Conservation (phyloP, 2,113 vertebrate species). For the Campylomormyrus tamandua region DNA sequence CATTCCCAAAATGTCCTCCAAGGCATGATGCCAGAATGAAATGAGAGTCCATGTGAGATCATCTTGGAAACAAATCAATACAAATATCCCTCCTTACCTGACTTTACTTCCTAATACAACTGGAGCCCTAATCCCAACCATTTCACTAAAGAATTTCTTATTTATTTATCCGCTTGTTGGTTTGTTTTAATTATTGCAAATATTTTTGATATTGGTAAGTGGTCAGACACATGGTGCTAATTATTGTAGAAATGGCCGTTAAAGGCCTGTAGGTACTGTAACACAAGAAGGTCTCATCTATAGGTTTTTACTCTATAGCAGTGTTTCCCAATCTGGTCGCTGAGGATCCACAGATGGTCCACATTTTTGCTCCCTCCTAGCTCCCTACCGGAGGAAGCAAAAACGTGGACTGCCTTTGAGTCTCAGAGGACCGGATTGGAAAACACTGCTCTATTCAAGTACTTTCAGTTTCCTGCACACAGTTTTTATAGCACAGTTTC, state of each 20-base stretch:
- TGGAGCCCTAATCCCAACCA: background rate
- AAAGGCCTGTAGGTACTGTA: background rate
- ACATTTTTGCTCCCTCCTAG: background rate
- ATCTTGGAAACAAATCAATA: background rate
- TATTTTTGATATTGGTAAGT: background rate
- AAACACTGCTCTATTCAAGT: background rate
- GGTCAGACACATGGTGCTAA: background rate
- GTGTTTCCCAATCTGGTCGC: background rate
- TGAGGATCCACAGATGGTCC: background rate
- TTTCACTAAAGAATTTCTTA: background rate
- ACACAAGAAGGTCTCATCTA: background rate
- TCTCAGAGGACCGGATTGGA: background rate
- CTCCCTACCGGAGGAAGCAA: background rate
- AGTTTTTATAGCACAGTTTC: background rate
- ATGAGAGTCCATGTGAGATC: background rate
- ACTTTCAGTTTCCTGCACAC: too few relatives aligned
- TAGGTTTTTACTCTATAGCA: background rate
- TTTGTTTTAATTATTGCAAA: background rate
- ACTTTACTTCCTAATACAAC: background rate
- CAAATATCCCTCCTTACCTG: background rate
- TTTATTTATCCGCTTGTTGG: background rate
- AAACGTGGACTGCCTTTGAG: background rate
- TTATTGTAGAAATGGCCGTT: background rate
- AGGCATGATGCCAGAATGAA: background rate
- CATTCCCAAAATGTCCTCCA: background rate